Base-by-base conservation (phyloP, 2,888 invertebrate species). In the Andricus quercusramuli region DNA sequence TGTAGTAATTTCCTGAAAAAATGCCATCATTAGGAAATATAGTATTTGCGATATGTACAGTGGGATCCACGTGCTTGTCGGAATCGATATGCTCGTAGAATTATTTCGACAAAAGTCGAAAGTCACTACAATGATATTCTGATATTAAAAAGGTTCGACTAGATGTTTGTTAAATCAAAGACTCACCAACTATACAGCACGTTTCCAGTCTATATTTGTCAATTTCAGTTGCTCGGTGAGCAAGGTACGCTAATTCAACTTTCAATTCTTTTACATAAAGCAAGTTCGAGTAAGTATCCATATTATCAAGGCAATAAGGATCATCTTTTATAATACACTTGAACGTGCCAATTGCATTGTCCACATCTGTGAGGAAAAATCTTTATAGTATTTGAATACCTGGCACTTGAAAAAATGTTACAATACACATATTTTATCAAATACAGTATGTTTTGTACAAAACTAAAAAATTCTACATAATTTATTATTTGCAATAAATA, bases 131-230 rank as follows among this genome's bases (percentile, higher is more conserved):
- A 29, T 29, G 2, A 3, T 29, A 29, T 3, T 29, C 29, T 29
- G 29, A 29, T 29, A 29, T 3, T 29, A 29, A 29, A 37, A 37
- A 37, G 8, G 37, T 32, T 6, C 0, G 0, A 5, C 8, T 37
- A 0, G 8, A 37, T 8, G 37, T 37, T 37, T 37, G 1, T 8
- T 37, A 8, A 37, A 37, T 37, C 37, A 37, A 79, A 80, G 47
- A 51, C 93, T 93, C 93, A 96, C 98, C 99, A 91, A 99, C 97
- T 85, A 99, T 98, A 93, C 98, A 99, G 93, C 99, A 99, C 0
- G 99, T 99, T 94, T 99, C 99, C 32, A 98, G 97, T 86, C 98
- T 94, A 91, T 99, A 99, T 93, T 99, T 99, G 93, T 99, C 99
- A 87, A 99, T 97, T 89, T 97, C 96, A 78, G 97, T 97, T 67